Conservation (phyloP, 2,888 invertebrate species). For the Parthenolecanium corni region DNA sequence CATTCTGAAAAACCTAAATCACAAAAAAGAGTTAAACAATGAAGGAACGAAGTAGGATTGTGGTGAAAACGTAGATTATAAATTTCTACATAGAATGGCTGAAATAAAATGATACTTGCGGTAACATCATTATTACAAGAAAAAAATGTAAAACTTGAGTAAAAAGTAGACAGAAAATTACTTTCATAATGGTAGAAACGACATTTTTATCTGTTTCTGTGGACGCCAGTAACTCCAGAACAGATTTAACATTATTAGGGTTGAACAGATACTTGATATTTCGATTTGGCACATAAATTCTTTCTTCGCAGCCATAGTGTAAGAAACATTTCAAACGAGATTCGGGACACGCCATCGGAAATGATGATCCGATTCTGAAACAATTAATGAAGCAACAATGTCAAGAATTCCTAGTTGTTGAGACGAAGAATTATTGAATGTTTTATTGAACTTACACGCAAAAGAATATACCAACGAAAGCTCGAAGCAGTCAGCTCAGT, state of each 20-base stretch:
- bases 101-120: neutral
- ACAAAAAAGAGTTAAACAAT: neutral
- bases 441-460: too few species aligned
- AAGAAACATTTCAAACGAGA: constrained; percentile 22
- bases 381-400: too few species aligned
- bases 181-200: constrained; percentile 12
- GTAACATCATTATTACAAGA: neutral
- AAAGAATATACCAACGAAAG: too few species aligned
- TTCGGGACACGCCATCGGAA: constrained; percentile 4
- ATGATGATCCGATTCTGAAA: neutral
- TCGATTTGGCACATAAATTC: constrained; percentile 1
- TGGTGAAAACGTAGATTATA: neutral
- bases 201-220: constrained; percentile 4
- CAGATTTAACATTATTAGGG: neutral
- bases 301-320: constrained; percentile 17
- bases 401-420: too few species aligned
- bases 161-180: neutral
- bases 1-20: constrained; percentile 11
- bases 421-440: too few species aligned
- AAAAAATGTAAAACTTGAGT: neutral
- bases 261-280: neutral
- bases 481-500: too few species aligned
- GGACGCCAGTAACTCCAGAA: neutral
- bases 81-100: neutral
- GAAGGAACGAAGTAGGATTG: neutral